Evolutionary conservation across 2,113 vertebrate species (phyloP).

Genomic region (Phrynosoma platyrhinos): DNA sequence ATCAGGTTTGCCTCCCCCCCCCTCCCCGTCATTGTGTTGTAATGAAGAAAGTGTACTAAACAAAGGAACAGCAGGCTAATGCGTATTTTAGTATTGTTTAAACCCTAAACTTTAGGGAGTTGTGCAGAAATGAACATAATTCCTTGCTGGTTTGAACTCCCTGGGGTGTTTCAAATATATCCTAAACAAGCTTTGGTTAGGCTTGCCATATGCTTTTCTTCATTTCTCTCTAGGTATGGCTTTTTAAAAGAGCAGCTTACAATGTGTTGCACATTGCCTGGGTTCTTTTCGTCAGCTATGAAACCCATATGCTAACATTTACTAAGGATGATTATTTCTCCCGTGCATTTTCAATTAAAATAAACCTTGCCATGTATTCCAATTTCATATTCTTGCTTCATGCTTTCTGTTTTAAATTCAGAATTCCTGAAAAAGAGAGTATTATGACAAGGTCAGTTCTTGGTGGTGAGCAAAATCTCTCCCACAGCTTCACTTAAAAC

Average conservation of each 20-base stretch:
- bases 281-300: neutral
- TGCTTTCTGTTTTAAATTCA: neutral
- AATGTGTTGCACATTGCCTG: neutral
- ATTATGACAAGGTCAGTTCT: neutral
- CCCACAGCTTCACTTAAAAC: neutral
- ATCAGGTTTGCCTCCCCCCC: neutral
- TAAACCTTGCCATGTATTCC: neutral
- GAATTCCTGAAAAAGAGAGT: neutral
- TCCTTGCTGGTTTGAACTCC: constrained; percentile 20
- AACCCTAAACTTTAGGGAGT: neutral
- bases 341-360: neutral
- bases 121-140: constrained; percentile 8
- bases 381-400: neutral
- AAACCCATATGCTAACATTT: neutral
- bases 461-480: neutral
- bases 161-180: neutral
- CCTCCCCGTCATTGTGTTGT: neutral
- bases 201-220: neutral
- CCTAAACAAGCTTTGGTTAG: neutral
- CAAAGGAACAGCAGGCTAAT: constrained; percentile 15
- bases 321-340: neutral
- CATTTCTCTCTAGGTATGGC: neutral
- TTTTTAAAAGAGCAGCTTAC: neutral
- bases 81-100: constrained; percentile 1
- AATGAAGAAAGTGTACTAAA: neutral